Percentiles rank a stretch among this genome's conserved stretches.
Conservation (phyloP, 2,888 invertebrate species). For the Actias luna region DNA sequence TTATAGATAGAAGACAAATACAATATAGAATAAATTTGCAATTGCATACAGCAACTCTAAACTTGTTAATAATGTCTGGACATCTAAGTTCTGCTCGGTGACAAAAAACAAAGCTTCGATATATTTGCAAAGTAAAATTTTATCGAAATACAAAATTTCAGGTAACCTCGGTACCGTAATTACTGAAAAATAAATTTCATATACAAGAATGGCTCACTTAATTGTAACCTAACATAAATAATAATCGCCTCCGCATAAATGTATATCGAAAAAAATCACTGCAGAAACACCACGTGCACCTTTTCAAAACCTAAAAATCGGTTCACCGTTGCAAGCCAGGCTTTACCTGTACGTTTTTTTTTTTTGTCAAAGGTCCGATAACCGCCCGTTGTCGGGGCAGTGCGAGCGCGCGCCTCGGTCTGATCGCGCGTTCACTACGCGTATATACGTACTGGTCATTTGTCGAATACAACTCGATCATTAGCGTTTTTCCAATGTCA, state of each 20-base stretch:
- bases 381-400: conserved; percentile 60
- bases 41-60: no score
- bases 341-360: conserved; percentile 54
- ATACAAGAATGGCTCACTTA: no score
- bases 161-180: no score
- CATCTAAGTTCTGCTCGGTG: no score
- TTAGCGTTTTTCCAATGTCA: conserved; percentile 7
- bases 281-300: conserved; percentile 30
- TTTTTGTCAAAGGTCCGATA: conserved; percentile 69
- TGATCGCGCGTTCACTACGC: conserved; percentile 51
- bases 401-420: conserved; percentile 60
- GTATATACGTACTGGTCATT: not conserved
- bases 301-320: conserved; percentile 29
- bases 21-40: no score
- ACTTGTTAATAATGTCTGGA: no score
- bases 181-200: no score
- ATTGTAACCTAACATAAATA: no score
- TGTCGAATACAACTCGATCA: conserved; percentile 6
- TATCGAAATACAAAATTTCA: no score
- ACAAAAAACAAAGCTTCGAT: no score
- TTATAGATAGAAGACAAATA: no score
- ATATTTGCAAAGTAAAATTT: no score
- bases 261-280: not conserved
- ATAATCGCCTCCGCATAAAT: not conserved
- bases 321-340: conserved; percentile 21